A percentile compares a stretch with the other conserved stretches of the same genome.
These are phyloP conservation scores for Cichlasoma orientale DNA, from an alignment of 2,797 vertebrate species.

Conservation along the genomic window DNA sequence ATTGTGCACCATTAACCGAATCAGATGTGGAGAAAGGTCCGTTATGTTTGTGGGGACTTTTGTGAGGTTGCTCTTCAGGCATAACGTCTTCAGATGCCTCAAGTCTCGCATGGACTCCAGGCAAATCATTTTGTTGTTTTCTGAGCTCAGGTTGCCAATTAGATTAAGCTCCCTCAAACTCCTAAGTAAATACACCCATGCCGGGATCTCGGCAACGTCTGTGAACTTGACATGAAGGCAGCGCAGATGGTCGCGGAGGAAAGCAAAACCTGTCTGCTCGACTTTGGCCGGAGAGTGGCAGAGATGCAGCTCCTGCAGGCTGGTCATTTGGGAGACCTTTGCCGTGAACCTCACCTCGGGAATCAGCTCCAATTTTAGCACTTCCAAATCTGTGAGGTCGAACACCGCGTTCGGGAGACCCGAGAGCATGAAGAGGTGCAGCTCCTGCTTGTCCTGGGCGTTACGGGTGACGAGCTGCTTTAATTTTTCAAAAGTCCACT, in stretches of 20 bases:
- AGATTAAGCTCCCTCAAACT: conserved; percentile 93
- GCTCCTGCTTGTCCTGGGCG: conserved; percentile 90
- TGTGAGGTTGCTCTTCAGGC: conserved; percentile 96
- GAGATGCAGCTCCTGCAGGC: conserved; percentile 93
- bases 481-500: conserved; percentile 97
- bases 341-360: conserved; percentile 94
- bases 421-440: conserved; percentile 95
- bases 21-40: conserved; percentile 93
- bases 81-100: conserved; percentile 90
- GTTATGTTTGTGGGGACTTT: conserved; percentile 97
- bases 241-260: conserved; percentile 93
- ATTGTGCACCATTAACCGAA: conserved; percentile 92
- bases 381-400: conserved; percentile 92
- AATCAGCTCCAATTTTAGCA: conserved; percentile 95
- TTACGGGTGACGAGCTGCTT: conserved; percentile 91
- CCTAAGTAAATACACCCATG: conserved; percentile 95
- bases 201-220: conserved; percentile 94
- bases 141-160: conserved; percentile 93
- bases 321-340: conserved; percentile 96
- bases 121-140: conserved; percentile 98
- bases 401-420: conserved; percentile 96
- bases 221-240: conserved; percentile 98
- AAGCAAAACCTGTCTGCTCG: conserved; percentile 93
- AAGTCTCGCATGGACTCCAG: conserved; percentile 95
- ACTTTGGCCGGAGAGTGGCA: conserved; percentile 96